Evolutionary conservation across 1,140 invertebrate genomes (phyloP), one percentile per base, ranked within the genome.

Genomic region (Glomeris maerens): DNA sequence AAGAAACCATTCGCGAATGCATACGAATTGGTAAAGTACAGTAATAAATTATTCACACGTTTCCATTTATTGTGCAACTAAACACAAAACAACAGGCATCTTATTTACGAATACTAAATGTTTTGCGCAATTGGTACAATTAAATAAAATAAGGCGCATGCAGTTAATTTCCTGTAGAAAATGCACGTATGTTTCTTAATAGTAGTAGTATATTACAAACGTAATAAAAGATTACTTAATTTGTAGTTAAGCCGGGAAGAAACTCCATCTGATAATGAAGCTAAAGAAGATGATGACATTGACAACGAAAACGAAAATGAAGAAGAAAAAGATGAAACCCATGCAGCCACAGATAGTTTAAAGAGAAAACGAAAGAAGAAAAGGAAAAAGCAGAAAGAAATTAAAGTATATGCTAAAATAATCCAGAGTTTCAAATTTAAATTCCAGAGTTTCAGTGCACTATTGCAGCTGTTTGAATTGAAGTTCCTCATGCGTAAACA

Each of bases 211-310:
- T 41, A 27, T 39, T 23, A 29, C 28, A 21, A 36, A 51, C 21
- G 3, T 38, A 45, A 17, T 40, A 38, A 3, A 2, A 14, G 27
- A 49, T 21, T 14, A 20, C 4, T 54, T 52, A 20, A 57, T 21
- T 46, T 60, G 52, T 10, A 53, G 60, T 57, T 55, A 49, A 75
- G 77, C 62, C 78, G 50, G 75, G 57, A 59, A 13, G 51, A 78
- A 60, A 72, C 75, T 55, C 51, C 59, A 25, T 65, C 62, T 14
- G 79, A 80, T 60, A 79, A 76, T 55, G 78, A 79, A 62, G 77
- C 78, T 2, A 79, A 80, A 62, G 78, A 80, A n/a, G 58, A 66
- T n/a, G 62, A 66, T 47, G 55, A 61, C 4, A 59, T 52, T 49
- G 59, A 74, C 52, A 64, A 66, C 42, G 22, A 53, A 49, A 28